Base-by-base conservation (phyloP, 2,888 invertebrate species). In the Blastobasis adustella region DNA sequence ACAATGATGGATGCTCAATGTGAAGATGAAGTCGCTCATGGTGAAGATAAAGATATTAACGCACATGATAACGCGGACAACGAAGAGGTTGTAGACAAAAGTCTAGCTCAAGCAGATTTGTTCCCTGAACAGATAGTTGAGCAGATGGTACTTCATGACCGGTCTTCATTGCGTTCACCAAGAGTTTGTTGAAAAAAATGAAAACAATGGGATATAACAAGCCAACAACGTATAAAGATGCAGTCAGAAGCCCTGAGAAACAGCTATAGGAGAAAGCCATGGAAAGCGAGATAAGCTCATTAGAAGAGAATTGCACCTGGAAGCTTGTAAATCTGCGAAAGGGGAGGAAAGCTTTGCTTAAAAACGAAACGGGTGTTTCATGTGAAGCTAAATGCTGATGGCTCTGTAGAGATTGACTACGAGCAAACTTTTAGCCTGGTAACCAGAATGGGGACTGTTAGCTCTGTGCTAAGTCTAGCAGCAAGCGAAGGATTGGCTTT, bases 231-330 rank as follows among this genome's bases (percentile, higher is more conserved):
- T 43, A 48, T 37, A 49, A 51, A 49, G 53, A 54, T 45, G 57
- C 54, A 8, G 49, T 54, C 8, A n/a, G 8, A 7, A 47, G 46
- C 9, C 6, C 46, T 1, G 46, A 51, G 5, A 49, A 48, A 42
- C 49, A 52, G 37, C 37, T 7, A 10, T 63, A 61, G 65, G 49
- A 55, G 37, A 42, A 47, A 44, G 67, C 65, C 7, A 63, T 68
- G 58, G 47, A 63, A 40, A 52, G 55, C 46, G 69, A 67, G 37
- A 67, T 61, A 45, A 50, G 49, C 37, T 58, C 62, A 6, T 50
- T 67, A 9, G 54, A 59, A 36, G 57, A 60, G 48, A 64, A 63
- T 47, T 43, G 55, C 23, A 61, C 64, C 5, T 65, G 67, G 66
- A 55, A 53, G 5, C 47, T 65, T n/a, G 46, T 48, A 6, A 54